These are phyloP conservation scores for Hyperopisus bebe DNA, from an alignment of 2,113 vertebrate genomes.

Conservation along the genomic window DNA sequence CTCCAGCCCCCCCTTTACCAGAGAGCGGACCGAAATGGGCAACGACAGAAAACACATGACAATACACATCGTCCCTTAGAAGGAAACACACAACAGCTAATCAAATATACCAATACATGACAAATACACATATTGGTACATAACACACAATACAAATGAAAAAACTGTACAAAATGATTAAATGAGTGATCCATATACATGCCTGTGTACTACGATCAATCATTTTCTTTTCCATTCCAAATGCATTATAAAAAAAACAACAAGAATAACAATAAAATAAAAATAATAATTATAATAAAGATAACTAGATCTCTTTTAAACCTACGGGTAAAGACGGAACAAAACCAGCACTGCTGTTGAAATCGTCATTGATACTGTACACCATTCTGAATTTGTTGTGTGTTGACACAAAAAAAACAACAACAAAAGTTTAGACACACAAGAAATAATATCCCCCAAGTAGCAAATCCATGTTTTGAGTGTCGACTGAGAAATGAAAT, in stretches of 20 bases:
- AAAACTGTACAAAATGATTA: slow-evolving; percentile 52
- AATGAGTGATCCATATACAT: slow-evolving; percentile 63
- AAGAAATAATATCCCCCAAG: slow-evolving; percentile 14
- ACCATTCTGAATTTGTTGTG: slow-evolving; percentile 44
- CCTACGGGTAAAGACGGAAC: slow-evolving; percentile 26
- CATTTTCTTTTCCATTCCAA: slow-evolving; percentile 34
- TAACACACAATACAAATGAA: slow-evolving; percentile 25
- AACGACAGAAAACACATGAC: neutral
- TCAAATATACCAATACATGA: slow-evolving; percentile 6
- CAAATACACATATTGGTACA: slow-evolving; percentile 21
- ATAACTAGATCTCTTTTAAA: slow-evolving; percentile 32
- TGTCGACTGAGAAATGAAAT: slow-evolving; percentile 15
- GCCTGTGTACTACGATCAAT: slow-evolving; percentile 52
- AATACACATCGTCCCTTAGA: neutral
- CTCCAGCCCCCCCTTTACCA: neutral
- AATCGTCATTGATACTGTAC: slow-evolving; percentile 41
- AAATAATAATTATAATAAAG: slow-evolving; percentile 36
- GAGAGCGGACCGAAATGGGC: neutral
- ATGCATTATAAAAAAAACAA: neutral
- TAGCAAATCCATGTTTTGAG: slow-evolving; percentile 27
- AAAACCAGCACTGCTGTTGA: slow-evolving; percentile 59
- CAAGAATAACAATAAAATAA: slow-evolving; percentile 37
- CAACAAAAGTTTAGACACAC: slow-evolving; percentile 22
- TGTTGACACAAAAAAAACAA: slow-evolving; percentile 24
- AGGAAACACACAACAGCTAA: neutral